Evolutionary conservation across 2,888 invertebrate species (phyloP), one percentile per base, ranked within the genome.

Genomic region (Caenorhabditis japonica): DNA sequence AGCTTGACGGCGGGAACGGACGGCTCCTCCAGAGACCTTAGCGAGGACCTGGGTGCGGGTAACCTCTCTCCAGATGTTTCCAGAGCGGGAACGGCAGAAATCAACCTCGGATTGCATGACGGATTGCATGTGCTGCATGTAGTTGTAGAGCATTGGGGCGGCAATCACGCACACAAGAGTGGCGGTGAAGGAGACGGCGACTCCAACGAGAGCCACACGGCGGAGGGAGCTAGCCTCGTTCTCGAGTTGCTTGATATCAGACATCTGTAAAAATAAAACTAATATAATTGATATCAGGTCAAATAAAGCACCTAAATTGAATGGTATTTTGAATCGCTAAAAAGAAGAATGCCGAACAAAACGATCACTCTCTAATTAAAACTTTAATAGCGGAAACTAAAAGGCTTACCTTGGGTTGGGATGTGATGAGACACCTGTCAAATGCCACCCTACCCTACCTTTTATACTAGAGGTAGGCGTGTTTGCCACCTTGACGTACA

Each of bases 91-190:
- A 62, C 78, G 73, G 71, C 78, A 78, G 74, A 78, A 78, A 39
- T 78, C 76, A 36, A 78, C 66, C 53, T 80, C 80, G 44, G 69
- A 69, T 52, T 79, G 79, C 79, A 79, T 79, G 30, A 76, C 73
- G 4, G 77, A 78, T 56, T 79, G 79, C 81, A 84, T 81, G 70
- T 82, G 83, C 74, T 84, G 84, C 68, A 84, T 76, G 79, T 84
- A 83, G 76, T 82, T 83, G 78, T 81, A 83, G 41, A 83, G 47
- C 76, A 83, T 80, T 55, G 83, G 83, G 33, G 81, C 75, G 33
- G 79, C 71, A 34, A 83, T 43, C 34, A 79, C 79, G 71, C 80
- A 80, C 39, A 79, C 74, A 23, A 81, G 61, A 27, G 79, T 79
- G 55, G 83, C 81, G 19, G 81, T 58, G 21, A 81, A 81, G 44